Evolutionary conservation across 2,888 invertebrate species (phyloP).

Genomic region (Polydesmus complanatus): DNA sequence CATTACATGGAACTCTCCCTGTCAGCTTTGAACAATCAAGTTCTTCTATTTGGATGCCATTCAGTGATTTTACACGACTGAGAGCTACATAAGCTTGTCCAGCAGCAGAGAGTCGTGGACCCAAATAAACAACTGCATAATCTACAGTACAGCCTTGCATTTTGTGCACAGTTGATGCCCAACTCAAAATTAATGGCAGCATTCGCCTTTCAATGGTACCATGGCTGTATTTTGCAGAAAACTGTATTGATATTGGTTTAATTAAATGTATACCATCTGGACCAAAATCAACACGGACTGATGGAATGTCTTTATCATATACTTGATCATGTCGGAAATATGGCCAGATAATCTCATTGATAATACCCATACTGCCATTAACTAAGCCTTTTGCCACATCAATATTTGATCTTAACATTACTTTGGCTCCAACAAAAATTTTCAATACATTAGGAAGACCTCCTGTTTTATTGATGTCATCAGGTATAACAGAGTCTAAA

Average conservation of each 20-base stretch:
- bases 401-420: no score
- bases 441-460: constrained; percentile 7
- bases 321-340: neutral
- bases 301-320: constrained; percentile 1
- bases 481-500: no score
- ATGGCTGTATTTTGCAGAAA: neutral
- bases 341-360: no score
- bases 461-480: constrained; percentile 12
- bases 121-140: constrained; percentile 3
- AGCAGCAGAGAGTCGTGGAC: neutral
- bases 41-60: neutral
- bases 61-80: constrained; percentile 2
- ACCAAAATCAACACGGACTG: constrained; percentile 4
- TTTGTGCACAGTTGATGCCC: constrained; percentile 4
- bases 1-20: constrained; percentile 1
- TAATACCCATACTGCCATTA: constrained; percentile 5
- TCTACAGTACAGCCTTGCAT: neutral
- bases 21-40: constrained; percentile 5
- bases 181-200: constrained; percentile 1
- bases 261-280: constrained; percentile 2
- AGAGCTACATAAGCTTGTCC: constrained; percentile 11
- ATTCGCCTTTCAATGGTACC: constrained; percentile 3
- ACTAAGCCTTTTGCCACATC: constrained; percentile 8
- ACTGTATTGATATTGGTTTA: constrained; percentile 3
- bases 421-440: no score